phyloP scores from a whole-genome alignment of 2,113 vertebrate species.

The Grammomys surdaster region DNA sequence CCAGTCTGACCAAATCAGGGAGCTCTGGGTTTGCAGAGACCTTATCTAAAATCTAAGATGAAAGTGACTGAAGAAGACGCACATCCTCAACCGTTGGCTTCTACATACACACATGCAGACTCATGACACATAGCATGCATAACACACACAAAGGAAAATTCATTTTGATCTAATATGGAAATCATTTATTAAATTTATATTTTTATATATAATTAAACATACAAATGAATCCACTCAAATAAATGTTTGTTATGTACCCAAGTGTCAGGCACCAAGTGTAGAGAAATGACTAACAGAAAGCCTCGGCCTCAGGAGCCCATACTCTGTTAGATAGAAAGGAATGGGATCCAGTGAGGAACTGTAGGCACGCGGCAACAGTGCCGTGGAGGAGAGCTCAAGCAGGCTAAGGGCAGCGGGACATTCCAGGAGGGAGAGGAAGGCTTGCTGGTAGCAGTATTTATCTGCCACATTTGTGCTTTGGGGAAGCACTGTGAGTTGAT shows the following conservation, averaged over 20 bases:
- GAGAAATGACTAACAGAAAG: constrained; percentile 37
- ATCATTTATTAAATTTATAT: background rate
- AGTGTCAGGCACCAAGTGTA: background rate
- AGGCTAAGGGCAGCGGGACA: background rate
- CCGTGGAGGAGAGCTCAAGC: background rate
- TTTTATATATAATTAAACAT: constrained; percentile 29
- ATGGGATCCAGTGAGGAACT: background rate
- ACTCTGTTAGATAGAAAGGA: background rate
- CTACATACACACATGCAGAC: background rate
- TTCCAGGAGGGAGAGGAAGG: background rate
- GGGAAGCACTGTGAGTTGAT: background rate
- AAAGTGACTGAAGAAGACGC: background rate
- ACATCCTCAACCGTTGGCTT: background rate
- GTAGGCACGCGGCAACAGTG: background rate
- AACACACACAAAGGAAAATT: background rate
- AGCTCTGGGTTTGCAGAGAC: background rate
- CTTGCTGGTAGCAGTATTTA: background rate
- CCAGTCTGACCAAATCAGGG: background rate
- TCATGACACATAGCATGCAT: background rate
- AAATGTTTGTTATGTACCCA: background rate
- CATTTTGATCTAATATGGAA: constrained; percentile 29
- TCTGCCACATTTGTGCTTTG: background rate
- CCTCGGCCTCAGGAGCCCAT: background rate
- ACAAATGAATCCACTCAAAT: constrained; percentile 26
- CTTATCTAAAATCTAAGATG: background rate